Percentiles rank a stretch among this genome's conserved stretches.
These are phyloP conservation scores for Helogale parvula DNA, from an alignment of 2,113 vertebrate genomes.

Conservation along the genomic window DNA sequence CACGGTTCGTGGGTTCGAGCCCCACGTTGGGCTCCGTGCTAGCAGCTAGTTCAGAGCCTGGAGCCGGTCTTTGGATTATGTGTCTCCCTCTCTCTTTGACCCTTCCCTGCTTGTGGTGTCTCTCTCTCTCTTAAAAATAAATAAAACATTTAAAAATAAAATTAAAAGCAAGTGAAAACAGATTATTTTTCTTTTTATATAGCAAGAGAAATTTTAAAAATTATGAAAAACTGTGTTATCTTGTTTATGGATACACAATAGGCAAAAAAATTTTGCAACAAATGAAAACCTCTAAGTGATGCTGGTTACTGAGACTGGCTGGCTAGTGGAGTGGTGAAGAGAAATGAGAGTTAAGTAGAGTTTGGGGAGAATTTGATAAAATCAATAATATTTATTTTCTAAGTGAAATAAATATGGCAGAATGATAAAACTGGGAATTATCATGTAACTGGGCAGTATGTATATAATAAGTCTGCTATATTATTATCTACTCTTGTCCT, in stretches of 20 bases:
- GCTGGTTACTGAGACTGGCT: neutral
- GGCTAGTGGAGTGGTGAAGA: neutral
- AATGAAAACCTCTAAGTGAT: neutral
- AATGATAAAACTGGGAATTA: neutral
- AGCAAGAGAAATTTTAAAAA: neutral
- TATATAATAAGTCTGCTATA: neutral
- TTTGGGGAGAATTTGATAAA: neutral
- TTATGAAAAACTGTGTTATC: neutral
- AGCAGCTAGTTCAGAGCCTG: too few species aligned
- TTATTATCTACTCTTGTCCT: neutral
- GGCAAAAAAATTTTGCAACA: neutral
- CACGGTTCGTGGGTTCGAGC: too few species aligned
- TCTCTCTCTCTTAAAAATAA: too few species aligned
- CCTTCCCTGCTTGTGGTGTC: too few species aligned
- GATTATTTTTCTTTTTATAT: neutral
- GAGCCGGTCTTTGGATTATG: too few species aligned
- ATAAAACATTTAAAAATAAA: too few species aligned
- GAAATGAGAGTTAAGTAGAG: neutral
- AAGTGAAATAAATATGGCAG: neutral
- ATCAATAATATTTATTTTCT: neutral
- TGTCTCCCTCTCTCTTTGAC: too few species aligned
- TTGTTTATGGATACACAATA: neutral
- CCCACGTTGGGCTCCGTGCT: too few species aligned
- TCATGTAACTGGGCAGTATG: neutral
- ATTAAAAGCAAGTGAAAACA: neutral